Evolutionary conservation across 2,797 vertebrate species (phyloP).

Genomic region (Adelosebastes latens): DNA sequence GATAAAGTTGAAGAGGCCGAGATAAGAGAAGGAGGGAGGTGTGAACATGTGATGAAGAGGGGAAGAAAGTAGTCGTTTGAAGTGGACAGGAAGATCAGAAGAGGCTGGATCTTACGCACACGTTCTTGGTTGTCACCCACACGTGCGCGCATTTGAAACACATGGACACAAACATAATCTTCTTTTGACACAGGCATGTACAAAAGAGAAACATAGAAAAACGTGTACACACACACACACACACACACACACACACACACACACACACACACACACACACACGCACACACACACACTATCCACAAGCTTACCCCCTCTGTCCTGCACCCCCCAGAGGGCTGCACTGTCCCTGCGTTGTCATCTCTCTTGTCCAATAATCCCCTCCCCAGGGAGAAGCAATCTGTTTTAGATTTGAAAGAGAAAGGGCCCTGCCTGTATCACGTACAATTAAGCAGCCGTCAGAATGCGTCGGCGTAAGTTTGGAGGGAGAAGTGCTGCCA

Average conservation of each 20-base stretch:
- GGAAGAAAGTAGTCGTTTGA: constrained; percentile 19
- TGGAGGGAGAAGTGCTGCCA: constrained; percentile 72
- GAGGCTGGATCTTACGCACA: constrained; percentile 24
- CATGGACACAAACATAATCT: constrained; percentile 63
- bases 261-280: constrained; percentile 31
- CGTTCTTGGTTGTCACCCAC: constrained; percentile 25
- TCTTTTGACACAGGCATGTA: constrained; percentile 33
- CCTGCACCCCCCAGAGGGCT: constrained; percentile 60
- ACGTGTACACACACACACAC: constrained; percentile 28
- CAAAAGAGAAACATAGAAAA: constrained; percentile 57
- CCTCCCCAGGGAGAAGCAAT: constrained; percentile 82
- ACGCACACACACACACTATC: constrained; percentile 11
- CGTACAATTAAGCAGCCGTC: constrained; percentile 84
- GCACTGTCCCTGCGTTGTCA: constrained; percentile 80
- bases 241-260: neutral
- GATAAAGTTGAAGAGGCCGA: constrained; percentile 44
- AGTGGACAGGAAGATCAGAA: constrained; percentile 23
- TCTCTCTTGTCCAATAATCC: constrained; percentile 78
- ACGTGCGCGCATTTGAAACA: constrained; percentile 50
- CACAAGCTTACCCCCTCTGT: constrained; percentile 52
- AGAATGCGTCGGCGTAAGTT: constrained; percentile 74
- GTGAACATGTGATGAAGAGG: constrained; percentile 51
- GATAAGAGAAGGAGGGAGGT: constrained; percentile 53
- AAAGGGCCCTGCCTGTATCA: constrained; percentile 79
- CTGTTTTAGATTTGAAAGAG: constrained; percentile 83